Percentiles rank a stretch among this genome's conserved stretches.
phyloP scores from a whole-genome alignment of 1,140 invertebrate species.

The Papilio helenus region DNA sequence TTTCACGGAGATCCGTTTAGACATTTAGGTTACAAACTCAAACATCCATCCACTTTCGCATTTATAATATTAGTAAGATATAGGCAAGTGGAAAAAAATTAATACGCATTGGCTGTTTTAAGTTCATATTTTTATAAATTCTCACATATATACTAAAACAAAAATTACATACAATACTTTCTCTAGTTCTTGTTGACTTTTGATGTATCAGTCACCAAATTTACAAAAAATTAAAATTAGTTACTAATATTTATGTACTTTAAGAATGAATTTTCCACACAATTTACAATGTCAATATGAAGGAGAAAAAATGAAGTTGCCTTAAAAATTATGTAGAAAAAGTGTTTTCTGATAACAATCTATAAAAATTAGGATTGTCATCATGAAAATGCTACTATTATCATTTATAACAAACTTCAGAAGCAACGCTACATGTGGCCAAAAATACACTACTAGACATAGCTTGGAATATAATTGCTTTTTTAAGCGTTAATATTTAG shows the following conservation, averaged over 20 bases:
- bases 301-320: neutral
- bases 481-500: too few species aligned
- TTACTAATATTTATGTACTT: constrained; percentile 16
- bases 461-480: too few species aligned
- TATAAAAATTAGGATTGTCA: neutral
- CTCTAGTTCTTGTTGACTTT: neutral
- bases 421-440: neutral
- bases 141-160: constrained; percentile 3
- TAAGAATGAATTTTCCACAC: neutral
- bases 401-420: neutral
- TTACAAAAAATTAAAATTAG: neutral
- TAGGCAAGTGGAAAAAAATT: neutral
- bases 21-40: too few species aligned
- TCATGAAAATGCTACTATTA: neutral
- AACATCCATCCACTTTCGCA: neutral
- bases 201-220: neutral
- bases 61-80: neutral
- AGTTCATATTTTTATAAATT: constrained; percentile 9
- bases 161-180: constrained; percentile 10
- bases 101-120: neutral
- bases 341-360: neutral
- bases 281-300: neutral
- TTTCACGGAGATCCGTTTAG: too few species aligned
- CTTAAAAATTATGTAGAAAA: neutral
- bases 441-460: neutral